Percentiles rank a stretch among this genome's conserved stretches.
Evolutionary conservation across 2,797 vertebrate genomes (phyloP).

Genomic region (Lepidocolaptes lacrymiger): DNA sequence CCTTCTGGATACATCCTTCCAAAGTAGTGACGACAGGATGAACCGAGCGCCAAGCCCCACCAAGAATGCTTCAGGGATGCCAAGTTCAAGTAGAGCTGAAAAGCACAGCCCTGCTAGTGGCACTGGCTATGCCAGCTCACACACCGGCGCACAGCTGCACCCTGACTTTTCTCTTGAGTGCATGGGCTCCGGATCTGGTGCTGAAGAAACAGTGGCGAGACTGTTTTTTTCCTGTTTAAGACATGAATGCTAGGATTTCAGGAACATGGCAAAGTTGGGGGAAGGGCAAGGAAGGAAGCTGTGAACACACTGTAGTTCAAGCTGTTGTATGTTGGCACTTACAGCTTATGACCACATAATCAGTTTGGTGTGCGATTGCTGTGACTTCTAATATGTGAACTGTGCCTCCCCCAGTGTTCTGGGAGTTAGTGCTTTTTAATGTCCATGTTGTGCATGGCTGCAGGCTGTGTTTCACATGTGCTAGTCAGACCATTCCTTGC

Average conservation of each 20-base stretch:
- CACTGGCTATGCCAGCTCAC: fast-evolving
- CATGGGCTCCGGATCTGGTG: not conserved
- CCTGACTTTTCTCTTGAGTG: not conserved
- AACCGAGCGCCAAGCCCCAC: not conserved
- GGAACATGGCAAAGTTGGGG: not conserved
- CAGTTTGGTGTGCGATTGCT: not conserved
- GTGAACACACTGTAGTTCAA: not conserved
- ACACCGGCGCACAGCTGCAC: fast-evolving
- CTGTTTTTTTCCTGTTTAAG: not conserved
- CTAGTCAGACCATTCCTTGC: not conserved
- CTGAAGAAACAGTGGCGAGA: not conserved
- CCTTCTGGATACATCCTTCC: not conserved
- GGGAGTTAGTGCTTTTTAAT: not conserved
- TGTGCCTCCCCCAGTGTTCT: not conserved
- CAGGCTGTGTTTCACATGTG: not conserved
- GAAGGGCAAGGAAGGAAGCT: not conserved
- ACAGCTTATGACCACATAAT: not conserved
- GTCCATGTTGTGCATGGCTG: not conserved
- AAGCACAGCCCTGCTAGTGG: fast-evolving
- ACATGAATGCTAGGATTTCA: not conserved
- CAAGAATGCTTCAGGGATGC: not conserved
- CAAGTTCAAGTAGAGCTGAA: fast-evolving
- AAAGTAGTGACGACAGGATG: fast-evolving
- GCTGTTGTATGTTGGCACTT: not conserved
- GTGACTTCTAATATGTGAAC: not conserved